These are phyloP conservation scores for Drosophila merina DNA, from an alignment of 2,888 invertebrate genomes.

Conservation along the genomic window DNA sequence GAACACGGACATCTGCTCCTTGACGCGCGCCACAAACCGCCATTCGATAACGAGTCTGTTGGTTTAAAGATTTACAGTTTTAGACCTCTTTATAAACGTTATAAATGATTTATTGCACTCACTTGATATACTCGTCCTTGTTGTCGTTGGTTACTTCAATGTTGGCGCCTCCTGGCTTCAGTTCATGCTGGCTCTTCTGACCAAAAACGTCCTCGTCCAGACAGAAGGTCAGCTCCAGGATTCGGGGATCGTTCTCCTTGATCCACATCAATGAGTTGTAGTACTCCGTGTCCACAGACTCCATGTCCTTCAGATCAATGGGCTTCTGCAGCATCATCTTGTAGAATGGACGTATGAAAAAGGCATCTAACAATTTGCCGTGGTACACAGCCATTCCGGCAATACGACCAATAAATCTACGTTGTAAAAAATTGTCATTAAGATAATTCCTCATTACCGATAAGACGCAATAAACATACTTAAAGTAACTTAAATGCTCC, in stretches of 20 bases:
- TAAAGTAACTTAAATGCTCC: conserved; percentile 98
- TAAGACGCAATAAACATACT: conserved; percentile 82
- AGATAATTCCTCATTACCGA: background rate
- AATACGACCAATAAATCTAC: conserved; percentile 95
- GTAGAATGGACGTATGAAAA: conserved; percentile 99
- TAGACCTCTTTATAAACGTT: too few species aligned
- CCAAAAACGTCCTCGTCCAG: conserved; percentile 99
- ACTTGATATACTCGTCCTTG: conserved; percentile 98
- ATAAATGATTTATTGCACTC: conserved; percentile 54
- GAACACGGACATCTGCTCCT: conserved; percentile 98
- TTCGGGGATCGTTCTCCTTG: conserved; percentile 97
- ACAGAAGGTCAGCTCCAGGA: conserved; percentile 96
- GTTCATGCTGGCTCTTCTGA: conserved; percentile 94
- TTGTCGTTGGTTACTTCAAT: conserved; percentile 96
- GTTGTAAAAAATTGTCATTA: background rate
- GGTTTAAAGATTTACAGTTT: accelerated
- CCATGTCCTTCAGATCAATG: conserved; percentile 98
- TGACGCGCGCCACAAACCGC: conserved; percentile 98
- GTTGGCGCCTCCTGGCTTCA: conserved; percentile 95
- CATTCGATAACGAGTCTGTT: conserved; percentile 96
- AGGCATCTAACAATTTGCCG: conserved; percentile 98
- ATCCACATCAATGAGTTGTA: conserved; percentile 95
- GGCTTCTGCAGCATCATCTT: conserved; percentile 99
- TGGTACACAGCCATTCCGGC: conserved; percentile 99
- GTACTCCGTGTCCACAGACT: conserved; percentile 99